phyloP scores from a whole-genome alignment of 92 coral and sea anemone species.

The Umimayanthus chanpuru region DNA sequence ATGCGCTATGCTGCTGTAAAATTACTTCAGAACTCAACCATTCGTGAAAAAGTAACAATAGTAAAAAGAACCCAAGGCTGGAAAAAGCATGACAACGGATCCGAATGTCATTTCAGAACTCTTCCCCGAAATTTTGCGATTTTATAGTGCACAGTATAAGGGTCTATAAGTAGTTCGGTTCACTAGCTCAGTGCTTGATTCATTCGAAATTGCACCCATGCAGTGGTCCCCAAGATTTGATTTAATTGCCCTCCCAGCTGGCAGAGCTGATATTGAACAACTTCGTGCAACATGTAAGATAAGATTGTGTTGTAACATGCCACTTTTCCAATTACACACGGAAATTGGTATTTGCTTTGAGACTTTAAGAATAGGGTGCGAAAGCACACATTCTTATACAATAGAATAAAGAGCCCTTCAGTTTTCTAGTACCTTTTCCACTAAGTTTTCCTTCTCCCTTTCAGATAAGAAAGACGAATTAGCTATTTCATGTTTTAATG shows the following conservation, averaged over 20 bases:
- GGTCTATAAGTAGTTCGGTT: neutral
- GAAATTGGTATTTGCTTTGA: constrained; percentile 5
- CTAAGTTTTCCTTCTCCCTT: neutral
- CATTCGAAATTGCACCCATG: too few relatives aligned
- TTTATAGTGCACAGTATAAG: neutral
- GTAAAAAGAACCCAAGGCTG: neutral
- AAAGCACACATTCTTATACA: too few relatives aligned
- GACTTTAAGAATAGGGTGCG: neutral
- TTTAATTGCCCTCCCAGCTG: neutral
- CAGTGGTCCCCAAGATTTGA: neutral
- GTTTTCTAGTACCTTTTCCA: too few relatives aligned
- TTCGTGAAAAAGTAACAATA: neutral
- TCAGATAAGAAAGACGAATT: neutral
- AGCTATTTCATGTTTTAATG: neutral
- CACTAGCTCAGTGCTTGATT: neutral
- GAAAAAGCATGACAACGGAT: neutral
- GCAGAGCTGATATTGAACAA: neutral
- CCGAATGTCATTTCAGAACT: neutral
- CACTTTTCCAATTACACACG: constrained; percentile 20
- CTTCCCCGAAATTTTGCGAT: neutral
- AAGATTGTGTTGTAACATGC: neutral
- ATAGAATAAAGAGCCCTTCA: neutral
- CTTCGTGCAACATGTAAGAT: neutral
- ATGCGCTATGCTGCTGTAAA: too few relatives aligned
- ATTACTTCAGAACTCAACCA: neutral